These are phyloP conservation scores for Hirtodrosophila trivittata DNA, from an alignment of 2,888 invertebrate genomes.

Conservation along the genomic window DNA sequence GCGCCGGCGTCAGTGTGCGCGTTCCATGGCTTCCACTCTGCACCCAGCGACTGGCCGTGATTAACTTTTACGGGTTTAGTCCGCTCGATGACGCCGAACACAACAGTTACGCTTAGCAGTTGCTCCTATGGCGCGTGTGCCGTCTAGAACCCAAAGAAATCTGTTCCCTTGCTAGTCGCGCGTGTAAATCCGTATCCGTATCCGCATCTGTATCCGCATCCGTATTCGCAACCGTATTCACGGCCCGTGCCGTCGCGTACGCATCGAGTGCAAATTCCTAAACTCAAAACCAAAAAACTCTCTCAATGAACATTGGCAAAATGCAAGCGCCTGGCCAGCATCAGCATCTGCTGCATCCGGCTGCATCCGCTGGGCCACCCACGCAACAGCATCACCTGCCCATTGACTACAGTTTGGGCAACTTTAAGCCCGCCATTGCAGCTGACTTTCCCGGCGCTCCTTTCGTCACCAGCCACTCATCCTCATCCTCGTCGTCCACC, in stretches of 20 bases:
- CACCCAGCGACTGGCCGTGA: conserved; percentile 79
- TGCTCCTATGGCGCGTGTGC: conserved; percentile 51
- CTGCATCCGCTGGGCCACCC: conserved; percentile 55
- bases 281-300: conserved; percentile 14
- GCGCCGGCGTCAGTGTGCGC: conserved; percentile 55
- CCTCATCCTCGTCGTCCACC: conserved; percentile 47
- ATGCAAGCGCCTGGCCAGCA: conserved; percentile 64
- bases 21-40: conserved; percentile 56
- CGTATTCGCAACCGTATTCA: conserved; percentile 14
- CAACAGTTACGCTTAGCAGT: conserved; percentile 68
- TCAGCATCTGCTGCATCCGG: conserved; percentile 65
- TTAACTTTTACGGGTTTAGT: conserved; percentile 82
- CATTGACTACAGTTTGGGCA: conserved; percentile 82
- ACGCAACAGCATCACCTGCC: conserved; percentile 79
- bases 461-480: conserved; percentile 67
- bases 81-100: conserved; percentile 81
- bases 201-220: conserved; percentile 7
- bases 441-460: conserved; percentile 79
- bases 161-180: conserved; percentile 49
- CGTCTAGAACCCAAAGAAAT: conserved; percentile 43
- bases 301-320: conserved; percentile 79
- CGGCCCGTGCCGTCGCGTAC: conserved; percentile 45
- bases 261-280: conserved; percentile 16
- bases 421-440: conserved; percentile 81
- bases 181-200: conserved; percentile 36